These are phyloP conservation scores for Apostichopus californicus DNA, from an alignment of 35 echinoderm and acorn worm species.

Conservation along the genomic window DNA sequence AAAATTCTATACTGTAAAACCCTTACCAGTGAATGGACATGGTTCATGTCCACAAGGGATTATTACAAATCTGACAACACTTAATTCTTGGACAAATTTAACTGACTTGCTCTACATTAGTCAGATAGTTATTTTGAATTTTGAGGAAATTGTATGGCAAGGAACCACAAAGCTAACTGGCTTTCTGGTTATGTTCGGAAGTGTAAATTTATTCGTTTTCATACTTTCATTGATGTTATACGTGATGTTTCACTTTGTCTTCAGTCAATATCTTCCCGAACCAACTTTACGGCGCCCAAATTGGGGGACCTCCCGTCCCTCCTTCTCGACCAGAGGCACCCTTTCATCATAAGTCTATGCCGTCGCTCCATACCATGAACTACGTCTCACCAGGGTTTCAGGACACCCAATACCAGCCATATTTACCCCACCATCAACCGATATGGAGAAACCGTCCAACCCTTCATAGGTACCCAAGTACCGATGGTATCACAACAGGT, in stretches of 20 bases:
- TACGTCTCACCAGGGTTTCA: background rate
- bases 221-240: too few species aligned
- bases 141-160: too few species aligned
- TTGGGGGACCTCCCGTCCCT: background rate
- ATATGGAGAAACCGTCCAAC: slow-evolving; percentile 19
- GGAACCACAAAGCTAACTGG: too few species aligned
- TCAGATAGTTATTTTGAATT: too few species aligned
- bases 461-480: slow-evolving; percentile 5
- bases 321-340: background rate
- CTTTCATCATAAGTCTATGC: slow-evolving; percentile 21
- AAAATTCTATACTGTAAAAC: too few species aligned
- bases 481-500: background rate
- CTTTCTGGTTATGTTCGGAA: too few species aligned
- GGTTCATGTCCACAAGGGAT: too few species aligned
- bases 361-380: background rate
- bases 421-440: slow-evolving; percentile 9
- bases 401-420: slow-evolving; percentile 22
- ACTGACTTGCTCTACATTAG: too few species aligned
- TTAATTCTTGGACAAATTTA: too few species aligned
- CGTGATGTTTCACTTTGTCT: background rate
- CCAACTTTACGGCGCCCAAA: slow-evolving; percentile 29
- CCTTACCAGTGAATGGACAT: too few species aligned
- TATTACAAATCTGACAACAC: too few species aligned
- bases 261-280: slow-evolving; percentile 20
- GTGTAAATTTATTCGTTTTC: background rate